Percentiles rank a stretch among this genome's conserved stretches.
phyloP scores from a whole-genome alignment of 2,797 vertebrate species.

The Tangara arthus region DNA sequence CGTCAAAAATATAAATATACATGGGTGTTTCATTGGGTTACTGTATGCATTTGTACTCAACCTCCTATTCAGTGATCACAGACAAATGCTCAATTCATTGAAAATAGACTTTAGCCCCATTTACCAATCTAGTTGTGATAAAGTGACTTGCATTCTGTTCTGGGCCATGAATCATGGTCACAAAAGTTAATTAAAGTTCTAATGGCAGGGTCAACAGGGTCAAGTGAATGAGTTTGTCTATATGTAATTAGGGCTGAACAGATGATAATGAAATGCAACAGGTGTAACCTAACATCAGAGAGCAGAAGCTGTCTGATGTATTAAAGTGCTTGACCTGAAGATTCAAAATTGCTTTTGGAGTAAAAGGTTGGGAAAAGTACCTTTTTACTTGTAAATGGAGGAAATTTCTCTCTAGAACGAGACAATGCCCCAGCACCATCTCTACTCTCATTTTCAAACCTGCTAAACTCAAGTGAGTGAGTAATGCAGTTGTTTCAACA shows the following conservation, averaged over 20 bases:
- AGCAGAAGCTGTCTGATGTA: background rate
- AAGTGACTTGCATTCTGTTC: slow-evolving; percentile 36
- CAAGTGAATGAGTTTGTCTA: slow-evolving; percentile 46
- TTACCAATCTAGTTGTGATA: background rate
- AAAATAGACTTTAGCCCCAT: background rate
- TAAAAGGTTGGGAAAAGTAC: background rate
- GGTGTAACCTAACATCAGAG: slow-evolving; percentile 5
- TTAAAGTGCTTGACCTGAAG: background rate
- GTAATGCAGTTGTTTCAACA: background rate
- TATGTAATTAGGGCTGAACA: background rate
- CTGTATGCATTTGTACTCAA: background rate
- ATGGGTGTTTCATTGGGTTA: background rate
- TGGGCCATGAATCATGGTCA: slow-evolving; percentile 12
- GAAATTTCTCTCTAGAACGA: background rate
- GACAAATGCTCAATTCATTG: slow-evolving; percentile 4
- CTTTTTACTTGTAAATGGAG: background rate
- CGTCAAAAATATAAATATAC: background rate
- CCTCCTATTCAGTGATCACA: background rate
- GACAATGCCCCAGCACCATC: background rate
- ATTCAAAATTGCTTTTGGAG: background rate
- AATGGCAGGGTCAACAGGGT: slow-evolving; percentile 28
- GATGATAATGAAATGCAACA: slow-evolving; percentile 36
- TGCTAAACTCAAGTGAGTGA: background rate
- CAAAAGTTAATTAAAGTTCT: slow-evolving; percentile 48
- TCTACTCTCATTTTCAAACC: background rate